Base-by-base conservation (phyloP, 2,113 vertebrate genomes). In the Origma solitaria region DNA sequence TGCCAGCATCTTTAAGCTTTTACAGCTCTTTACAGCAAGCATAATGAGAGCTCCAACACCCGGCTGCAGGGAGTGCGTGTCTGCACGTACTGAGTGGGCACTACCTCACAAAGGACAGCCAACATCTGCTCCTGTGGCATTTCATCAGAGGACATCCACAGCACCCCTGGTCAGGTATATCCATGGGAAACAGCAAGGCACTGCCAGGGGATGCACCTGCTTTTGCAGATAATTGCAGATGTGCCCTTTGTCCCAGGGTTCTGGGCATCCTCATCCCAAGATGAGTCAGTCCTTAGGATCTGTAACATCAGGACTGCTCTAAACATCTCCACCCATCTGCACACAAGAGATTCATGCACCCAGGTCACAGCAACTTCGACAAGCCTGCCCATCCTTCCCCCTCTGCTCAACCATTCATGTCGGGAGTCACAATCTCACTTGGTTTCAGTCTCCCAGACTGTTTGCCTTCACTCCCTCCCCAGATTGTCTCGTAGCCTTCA, bases 381-480 rank as follows among this genome's bases (percentile, higher is more conserved):
- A 37, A 42, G 56, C 33, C 65, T 37, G 33, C 10, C 71, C 38
- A 56, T 58, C 73, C 73, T 81, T 31, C 54, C 50, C 22, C 5
- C 38, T 69, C 45, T 0, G 4, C 33, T 62, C 53, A 83, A 14
- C 38, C 65, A 37, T 69, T 88, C 64, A 51, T 16, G 37, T 69
- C 1, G 0, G 47, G 60, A 88, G 83, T 35, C 71, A 65, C 38
- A 77, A 9, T 70, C 47, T 53, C 37, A 60, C 71, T 54, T 23
- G 79, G 68, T 78, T 92, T 81, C 95, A 80, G 79, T 6, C 80
- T 90, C 88, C 83, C 88, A 97, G 92, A 83, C 82, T 83, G 82
- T 92, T 90, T 92, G 79, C 76, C 82, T 86, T 92, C 54, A 1
- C 66, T 88, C 71, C 71, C 80, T 86, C 42, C 77, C 79, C 51